A percentile compares a stretch with the other conserved stretches of the same genome.
These are phyloP conservation scores for Notarius quadriscutis DNA, from an alignment of 2,113 vertebrate species.

Conservation along the genomic window DNA sequence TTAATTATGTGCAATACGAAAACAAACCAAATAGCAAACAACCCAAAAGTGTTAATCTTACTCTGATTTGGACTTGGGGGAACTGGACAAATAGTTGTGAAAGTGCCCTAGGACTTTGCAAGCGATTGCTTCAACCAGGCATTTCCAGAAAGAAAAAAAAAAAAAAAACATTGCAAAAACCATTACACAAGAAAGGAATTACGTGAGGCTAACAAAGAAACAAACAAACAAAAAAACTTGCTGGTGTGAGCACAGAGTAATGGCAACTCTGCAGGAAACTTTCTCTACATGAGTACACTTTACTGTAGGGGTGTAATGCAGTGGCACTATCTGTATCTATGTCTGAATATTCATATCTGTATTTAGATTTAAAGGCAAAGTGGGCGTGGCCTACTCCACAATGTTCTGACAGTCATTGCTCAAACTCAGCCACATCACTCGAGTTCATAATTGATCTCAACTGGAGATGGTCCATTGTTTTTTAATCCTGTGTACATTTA, in stretches of 20 bases:
- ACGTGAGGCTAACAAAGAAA: neutral
- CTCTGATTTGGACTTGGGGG: no score
- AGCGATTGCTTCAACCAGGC: neutral
- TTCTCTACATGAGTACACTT: neutral
- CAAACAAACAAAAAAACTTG: no score
- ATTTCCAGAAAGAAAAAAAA: neutral
- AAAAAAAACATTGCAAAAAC: neutral
- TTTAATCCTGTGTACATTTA: neutral
- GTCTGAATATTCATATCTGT: neutral
- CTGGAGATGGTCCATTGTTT: neutral
- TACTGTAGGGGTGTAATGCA: neutral
- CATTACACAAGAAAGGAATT: neutral
- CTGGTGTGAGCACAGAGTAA: neutral
- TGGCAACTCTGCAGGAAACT: neutral
- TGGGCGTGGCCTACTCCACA: neutral
- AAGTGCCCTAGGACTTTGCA: no score
- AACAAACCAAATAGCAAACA: no score
- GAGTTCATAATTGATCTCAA: neutral
- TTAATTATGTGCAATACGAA: no score
- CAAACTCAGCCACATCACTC: neutral
- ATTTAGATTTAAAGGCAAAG: neutral
- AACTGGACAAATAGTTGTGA: no score
- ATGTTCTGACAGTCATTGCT: neutral
- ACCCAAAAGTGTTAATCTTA: no score
- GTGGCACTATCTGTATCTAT: neutral